phyloP scores from a whole-genome alignment of 2,797 vertebrate species.

The Tadarida brasiliensis region DNA sequence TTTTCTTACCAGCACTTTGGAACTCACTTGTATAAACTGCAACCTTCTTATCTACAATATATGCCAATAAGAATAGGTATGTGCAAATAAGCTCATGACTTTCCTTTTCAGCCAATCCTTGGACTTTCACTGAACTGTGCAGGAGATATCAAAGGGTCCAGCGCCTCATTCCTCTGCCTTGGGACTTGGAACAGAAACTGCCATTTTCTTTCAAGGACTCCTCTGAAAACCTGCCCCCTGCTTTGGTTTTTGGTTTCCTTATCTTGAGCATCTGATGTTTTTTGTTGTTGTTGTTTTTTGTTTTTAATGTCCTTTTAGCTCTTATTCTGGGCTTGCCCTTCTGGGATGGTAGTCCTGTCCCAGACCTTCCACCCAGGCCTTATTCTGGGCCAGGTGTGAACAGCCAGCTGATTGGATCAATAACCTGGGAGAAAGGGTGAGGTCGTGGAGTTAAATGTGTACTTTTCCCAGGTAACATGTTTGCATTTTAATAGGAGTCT shows the following conservation, averaged over 20 bases:
- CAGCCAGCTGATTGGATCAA: not conserved
- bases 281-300: too few relatives aligned
- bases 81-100: not conserved
- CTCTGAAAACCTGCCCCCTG: not conserved
- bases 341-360: not conserved
- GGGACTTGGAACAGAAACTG: not conserved
- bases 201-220: not conserved
- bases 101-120: not conserved
- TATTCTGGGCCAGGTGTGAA: not conserved
- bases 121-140: not conserved
- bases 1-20: not conserved
- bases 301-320: not conserved
- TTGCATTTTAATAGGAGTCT: slow-evolving; percentile 5
- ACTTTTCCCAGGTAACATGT: not conserved
- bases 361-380: not conserved
- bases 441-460: not conserved
- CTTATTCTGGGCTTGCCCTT: not conserved
- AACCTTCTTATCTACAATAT: slow-evolving; percentile 18
- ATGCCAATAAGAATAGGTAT: not conserved
- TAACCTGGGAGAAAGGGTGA: not conserved
- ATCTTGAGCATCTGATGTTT: not conserved
- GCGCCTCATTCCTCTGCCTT: not conserved
- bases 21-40: not conserved
- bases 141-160: not conserved
- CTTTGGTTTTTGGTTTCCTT: not conserved